These are phyloP conservation scores for Salvelinus namaycush DNA, from an alignment of 2,113 vertebrate species.

Conservation along the genomic window DNA sequence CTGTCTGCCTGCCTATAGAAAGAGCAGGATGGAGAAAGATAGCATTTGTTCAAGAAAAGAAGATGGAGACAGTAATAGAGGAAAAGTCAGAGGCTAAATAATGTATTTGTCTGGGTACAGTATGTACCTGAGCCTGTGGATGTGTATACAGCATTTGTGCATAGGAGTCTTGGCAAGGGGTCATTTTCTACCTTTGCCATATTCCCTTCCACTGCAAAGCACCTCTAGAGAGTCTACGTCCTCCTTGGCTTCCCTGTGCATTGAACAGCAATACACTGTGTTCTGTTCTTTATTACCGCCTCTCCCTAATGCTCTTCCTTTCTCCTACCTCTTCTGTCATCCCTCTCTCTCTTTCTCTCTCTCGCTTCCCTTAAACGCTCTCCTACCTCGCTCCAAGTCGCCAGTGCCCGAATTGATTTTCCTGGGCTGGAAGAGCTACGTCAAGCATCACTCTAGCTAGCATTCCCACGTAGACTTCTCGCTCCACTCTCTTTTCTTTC, in stretches of 20 bases:
- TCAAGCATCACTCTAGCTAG: slow-evolving; percentile 38
- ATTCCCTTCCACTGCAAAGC: neutral
- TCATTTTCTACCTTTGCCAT: neutral
- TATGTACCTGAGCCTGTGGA: neutral
- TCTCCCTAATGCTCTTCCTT: slow-evolving; percentile 19
- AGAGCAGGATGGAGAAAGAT: no score
- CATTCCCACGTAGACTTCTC: slow-evolving; percentile 24
- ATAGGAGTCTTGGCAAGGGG: neutral
- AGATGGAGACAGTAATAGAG: neutral
- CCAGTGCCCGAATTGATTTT: slow-evolving; percentile 59
- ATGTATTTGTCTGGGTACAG: neutral
- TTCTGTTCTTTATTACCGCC: slow-evolving; percentile 19
- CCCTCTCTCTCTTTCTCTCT: slow-evolving; percentile 19
- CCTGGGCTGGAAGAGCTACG: slow-evolving; percentile 49
- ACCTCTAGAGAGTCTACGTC: neutral
- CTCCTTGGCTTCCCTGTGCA: slow-evolving; percentile 11
- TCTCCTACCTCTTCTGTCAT: slow-evolving; percentile 15
- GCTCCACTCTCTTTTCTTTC: slow-evolving; percentile 14
- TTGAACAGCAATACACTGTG: slow-evolving; percentile 33
- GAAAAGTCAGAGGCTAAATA: neutral
- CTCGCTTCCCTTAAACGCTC: slow-evolving; percentile 24
- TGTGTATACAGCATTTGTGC: neutral
- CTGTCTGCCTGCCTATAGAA: no score
- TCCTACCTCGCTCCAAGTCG: slow-evolving; percentile 28
- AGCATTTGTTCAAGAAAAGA: neutral